Percentiles rank a stretch among this genome's conserved stretches.
phyloP scores from a whole-genome alignment of 2,888 invertebrate species.

The Pomacea canaliculata region DNA sequence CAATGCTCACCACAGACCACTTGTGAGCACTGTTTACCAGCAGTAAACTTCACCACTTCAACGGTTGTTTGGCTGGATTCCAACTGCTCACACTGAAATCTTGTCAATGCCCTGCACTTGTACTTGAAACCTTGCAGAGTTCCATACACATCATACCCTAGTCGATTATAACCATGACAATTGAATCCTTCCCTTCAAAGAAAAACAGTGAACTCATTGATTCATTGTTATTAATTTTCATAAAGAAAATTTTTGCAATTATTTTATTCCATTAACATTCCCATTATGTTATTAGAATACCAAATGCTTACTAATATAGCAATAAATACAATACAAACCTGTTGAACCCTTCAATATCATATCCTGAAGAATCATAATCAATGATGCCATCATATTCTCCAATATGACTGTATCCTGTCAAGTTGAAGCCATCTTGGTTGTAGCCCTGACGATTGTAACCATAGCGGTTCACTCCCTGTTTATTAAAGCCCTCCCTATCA shows the following conservation, averaged over 20 bases:
- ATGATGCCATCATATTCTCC: conserved; percentile 65
- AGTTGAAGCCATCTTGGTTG: conserved; percentile 59
- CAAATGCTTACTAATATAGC: neutral
- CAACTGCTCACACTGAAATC: conserved; percentile 50
- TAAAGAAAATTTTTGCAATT: neutral
- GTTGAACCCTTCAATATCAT: conserved; percentile 62
- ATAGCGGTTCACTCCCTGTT: conserved; percentile 53
- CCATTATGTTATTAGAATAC: neutral
- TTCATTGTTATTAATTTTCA: neutral
- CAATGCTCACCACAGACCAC: conserved; percentile 55
- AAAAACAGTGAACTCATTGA: neutral
- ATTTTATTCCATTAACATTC: neutral
- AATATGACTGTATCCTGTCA: conserved; percentile 55
- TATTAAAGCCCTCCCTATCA: conserved; percentile 56
- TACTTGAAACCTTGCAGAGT: conserved; percentile 56
- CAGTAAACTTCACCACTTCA: conserved; percentile 57
- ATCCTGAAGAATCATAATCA: conserved; percentile 58
- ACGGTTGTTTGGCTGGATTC: conserved; percentile 37
- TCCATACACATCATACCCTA: conserved; percentile 57
- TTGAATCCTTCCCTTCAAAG: conserved; percentile 59
- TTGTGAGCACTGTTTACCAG: conserved; percentile 60
- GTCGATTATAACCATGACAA: conserved; percentile 60
- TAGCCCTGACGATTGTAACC: conserved; percentile 63
- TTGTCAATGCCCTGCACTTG: conserved; percentile 46
- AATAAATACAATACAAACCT: conserved; percentile 41